Percentiles rank a stretch among this genome's conserved stretches.
Conservation (phyloP, 92 coral and sea anemone genomes). For the Epizoanthus stellaris region DNA sequence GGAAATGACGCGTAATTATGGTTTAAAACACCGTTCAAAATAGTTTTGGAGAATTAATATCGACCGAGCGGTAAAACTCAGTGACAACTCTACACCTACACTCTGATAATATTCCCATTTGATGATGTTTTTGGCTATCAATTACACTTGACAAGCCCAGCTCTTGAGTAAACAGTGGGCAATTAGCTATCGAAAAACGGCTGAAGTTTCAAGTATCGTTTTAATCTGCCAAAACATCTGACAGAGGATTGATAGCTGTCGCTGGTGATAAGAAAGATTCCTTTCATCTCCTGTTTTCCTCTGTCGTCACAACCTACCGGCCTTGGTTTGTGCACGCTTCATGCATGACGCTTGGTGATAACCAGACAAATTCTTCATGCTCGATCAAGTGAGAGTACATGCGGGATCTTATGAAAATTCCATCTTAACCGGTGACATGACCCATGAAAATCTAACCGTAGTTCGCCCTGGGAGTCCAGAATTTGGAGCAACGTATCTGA, state of each 20-base stretch:
- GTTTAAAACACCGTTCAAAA: not conserved
- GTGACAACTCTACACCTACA: not conserved
- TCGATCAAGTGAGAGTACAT: conserved; percentile 15
- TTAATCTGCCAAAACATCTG: conserved; percentile 34
- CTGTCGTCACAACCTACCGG: conserved; percentile 36
- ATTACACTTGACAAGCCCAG: conserved; percentile 1
- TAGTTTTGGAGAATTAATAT: no score
- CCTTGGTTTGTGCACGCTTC: not conserved
- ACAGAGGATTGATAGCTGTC: conserved; percentile 29
- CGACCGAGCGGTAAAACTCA: no score
- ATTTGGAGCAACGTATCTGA: conserved; percentile 40
- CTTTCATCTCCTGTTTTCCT: conserved; percentile 26
- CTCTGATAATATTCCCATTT: not conserved
- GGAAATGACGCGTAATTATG: conserved; percentile 3
- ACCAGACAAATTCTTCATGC: not conserved
- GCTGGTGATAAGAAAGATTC: conserved; percentile 36
- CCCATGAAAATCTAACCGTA: conserved; percentile 25
- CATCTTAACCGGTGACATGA: conserved; percentile 31
- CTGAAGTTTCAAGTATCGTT: conserved; percentile 23
- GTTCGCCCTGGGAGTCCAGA: conserved; percentile 38
- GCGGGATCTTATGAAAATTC: not conserved
- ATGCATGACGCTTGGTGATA: not conserved
- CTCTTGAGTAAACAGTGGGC: conserved; percentile 19
- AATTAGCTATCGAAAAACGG: conserved; percentile 27
- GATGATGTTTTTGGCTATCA: not conserved